Conservation (phyloP, 2,888 invertebrate species). For the Pyrrhia umbra region DNA sequence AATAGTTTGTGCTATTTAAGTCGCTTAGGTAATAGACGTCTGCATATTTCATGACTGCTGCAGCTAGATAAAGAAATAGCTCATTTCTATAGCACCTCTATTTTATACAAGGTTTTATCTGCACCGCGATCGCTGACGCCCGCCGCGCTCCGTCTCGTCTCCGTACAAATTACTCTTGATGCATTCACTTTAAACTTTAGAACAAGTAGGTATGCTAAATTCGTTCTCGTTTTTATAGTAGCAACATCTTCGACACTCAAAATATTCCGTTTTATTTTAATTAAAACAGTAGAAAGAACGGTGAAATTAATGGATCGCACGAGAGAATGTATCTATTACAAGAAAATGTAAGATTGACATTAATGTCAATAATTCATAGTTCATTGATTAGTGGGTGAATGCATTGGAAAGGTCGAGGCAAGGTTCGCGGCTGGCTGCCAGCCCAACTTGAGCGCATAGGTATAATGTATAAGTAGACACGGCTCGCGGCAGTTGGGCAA, state of each 20-base stretch:
- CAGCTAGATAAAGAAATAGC: conserved; percentile 41
- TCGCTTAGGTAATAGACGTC: conserved; percentile 21
- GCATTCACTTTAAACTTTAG: conserved; percentile 54
- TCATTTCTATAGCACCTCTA: conserved; percentile 19
- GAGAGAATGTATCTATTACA: conserved; percentile 1
- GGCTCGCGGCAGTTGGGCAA: conserved; percentile 60
- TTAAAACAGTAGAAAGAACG: conserved; percentile 38
- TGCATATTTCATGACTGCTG: conserved; percentile 32
- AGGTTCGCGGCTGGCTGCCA: conserved; percentile 64
- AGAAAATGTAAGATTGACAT: conserved; percentile 30
- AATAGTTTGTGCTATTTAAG: conserved; percentile 17
- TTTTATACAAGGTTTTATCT: conserved; percentile 44
- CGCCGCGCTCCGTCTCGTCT: conserved; percentile 10
- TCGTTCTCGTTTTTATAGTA: conserved; percentile 38
- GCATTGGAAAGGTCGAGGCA: conserved; percentile 76
- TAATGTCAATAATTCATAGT: conserved; percentile 29
- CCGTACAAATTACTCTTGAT: conserved; percentile 38
- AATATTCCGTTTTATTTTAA: conserved; percentile 41
- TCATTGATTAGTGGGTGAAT: conserved; percentile 68
- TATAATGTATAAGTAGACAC: conserved; percentile 3
- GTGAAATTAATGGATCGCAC: not conserved
- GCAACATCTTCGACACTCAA: conserved; percentile 6
- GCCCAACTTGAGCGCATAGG: conserved; percentile 16
- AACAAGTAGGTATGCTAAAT: conserved; percentile 32
- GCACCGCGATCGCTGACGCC: conserved; percentile 20